These are phyloP conservation scores for Potorous gilbertii DNA, from an alignment of 2,797 vertebrate genomes.

Conservation along the genomic window DNA sequence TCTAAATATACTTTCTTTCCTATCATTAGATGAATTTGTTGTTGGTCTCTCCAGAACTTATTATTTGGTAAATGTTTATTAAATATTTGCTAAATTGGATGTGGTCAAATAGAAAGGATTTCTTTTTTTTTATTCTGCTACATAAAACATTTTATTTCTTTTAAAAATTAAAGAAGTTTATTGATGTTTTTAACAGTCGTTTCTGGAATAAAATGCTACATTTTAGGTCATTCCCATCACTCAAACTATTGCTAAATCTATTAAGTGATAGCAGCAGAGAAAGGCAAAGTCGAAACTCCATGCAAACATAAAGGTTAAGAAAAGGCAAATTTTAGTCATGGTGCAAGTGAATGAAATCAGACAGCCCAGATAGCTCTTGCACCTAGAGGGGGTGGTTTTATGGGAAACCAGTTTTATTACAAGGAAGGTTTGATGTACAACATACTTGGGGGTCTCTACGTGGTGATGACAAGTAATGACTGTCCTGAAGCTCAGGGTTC, in stretches of 20 bases:
- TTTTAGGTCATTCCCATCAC: neutral
- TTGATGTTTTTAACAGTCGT: neutral
- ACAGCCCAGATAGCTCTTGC: neutral
- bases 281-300: neutral
- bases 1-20: neutral
- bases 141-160: neutral
- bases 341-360: neutral
- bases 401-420: neutral
- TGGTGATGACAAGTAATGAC: neutral
- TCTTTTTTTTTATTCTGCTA: neutral
- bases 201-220: neutral
- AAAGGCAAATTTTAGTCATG: neutral
- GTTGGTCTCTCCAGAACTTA: neutral
- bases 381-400: neutral
- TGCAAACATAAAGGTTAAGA: neutral
- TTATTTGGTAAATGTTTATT: neutral
- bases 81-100: neutral
- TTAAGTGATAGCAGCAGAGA: neutral
- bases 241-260: neutral
- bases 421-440: neutral
- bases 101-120: neutral
- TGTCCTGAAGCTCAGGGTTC: neutral
- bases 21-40: neutral
- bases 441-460: neutral
- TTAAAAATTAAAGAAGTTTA: neutral